phyloP scores from a whole-genome alignment of 2,888 invertebrate genomes.

The Taphrorychus bicolor region DNA sequence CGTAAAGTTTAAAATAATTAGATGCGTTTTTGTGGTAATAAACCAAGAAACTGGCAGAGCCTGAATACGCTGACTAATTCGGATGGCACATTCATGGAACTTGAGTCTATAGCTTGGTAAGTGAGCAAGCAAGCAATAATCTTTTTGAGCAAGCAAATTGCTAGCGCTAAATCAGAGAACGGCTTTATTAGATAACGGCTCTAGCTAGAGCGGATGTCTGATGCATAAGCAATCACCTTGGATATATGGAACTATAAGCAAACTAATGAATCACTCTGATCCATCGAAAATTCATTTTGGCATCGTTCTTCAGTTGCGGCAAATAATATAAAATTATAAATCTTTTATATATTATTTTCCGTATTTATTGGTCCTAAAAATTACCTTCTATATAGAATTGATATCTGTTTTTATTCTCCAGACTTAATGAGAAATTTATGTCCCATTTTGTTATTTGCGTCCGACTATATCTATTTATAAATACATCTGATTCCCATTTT shows the following conservation, averaged over 20 bases:
- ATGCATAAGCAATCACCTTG: conserved; percentile 50
- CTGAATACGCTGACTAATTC: too few relatives aligned
- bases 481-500: too few relatives aligned
- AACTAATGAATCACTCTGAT: conserved; percentile 51
- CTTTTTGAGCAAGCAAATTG: background rate
- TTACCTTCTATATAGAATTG: too few relatives aligned
- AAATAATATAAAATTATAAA: background rate
- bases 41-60: too few relatives aligned
- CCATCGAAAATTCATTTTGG: conserved; percentile 48
- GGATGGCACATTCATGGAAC: too few relatives aligned
- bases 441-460: too few relatives aligned
- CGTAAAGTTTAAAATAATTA: background rate
- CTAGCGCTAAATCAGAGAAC: conserved; percentile 1
- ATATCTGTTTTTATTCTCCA: too few relatives aligned
- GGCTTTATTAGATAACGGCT: conserved; percentile 47
- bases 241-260: conserved; percentile 43
- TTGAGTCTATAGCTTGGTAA: background rate
- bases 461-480: too few relatives aligned
- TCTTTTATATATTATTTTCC: too few relatives aligned
- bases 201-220: conserved; percentile 49
- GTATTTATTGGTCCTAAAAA: too few relatives aligned
- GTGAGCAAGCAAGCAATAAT: background rate
- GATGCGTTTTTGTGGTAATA: too few relatives aligned
- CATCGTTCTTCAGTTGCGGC: background rate
- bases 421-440: too few relatives aligned